Conservation (phyloP, 2,113 vertebrate genomes). For the Hemicordylus capensis region DNA sequence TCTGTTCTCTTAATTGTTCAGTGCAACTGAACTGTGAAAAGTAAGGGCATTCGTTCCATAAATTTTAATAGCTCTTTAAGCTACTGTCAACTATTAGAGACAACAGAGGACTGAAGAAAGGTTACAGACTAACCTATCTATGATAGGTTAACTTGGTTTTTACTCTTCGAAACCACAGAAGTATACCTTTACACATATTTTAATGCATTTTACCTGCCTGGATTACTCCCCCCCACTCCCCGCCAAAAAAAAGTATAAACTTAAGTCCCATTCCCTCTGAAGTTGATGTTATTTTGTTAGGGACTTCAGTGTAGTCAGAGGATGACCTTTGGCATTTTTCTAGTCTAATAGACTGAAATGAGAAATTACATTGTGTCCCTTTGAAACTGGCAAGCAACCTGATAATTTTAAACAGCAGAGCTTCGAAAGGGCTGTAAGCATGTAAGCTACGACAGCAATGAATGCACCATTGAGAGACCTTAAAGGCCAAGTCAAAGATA, state of each 20-base stretch:
- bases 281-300: conserved; percentile 29
- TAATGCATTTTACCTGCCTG: background rate
- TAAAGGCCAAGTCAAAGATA: too few relatives aligned
- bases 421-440: background rate
- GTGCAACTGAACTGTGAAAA: conserved; percentile 26
- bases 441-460: too few relatives aligned
- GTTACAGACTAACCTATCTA: background rate
- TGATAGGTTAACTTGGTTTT: background rate
- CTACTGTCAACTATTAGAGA: conserved; percentile 48
- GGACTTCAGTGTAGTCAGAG: background rate
- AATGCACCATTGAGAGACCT: too few relatives aligned
- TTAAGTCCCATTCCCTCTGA: conserved; percentile 47
- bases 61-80: conserved; percentile 56
- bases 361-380: conserved; percentile 39
- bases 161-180: background rate
- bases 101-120: conserved; percentile 49
- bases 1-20: conserved; percentile 40
- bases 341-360: conserved; percentile 6
- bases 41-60: conserved; percentile 37
- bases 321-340: conserved; percentile 38
- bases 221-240: conserved; percentile 36
- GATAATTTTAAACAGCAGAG: conserved; percentile 36
- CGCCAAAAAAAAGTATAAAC: conserved; percentile 25
- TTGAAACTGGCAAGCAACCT: conserved; percentile 45
- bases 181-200: background rate